Evolutionary conservation across 2,888 invertebrate genomes (phyloP), one percentile per base, ranked within the genome.

Genomic region (Melanchra persicariae): DNA sequence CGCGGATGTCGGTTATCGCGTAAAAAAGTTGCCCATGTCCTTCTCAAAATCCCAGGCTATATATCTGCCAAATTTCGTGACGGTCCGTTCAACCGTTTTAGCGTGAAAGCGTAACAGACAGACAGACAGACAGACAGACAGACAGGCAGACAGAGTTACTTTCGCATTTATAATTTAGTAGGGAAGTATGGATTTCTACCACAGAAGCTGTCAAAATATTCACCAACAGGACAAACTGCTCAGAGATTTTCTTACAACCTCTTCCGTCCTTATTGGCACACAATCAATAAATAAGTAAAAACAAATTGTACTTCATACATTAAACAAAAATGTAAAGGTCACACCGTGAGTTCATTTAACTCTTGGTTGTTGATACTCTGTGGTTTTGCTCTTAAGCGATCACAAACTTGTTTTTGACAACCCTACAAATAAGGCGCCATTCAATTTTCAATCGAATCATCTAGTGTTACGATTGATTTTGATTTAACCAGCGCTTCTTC

Each of bases 321-420:
- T 80, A 75, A 77, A 81, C 79, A 80, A 84, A 85, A 85, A 85
- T 83, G 70, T 77, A 92, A 92, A 92, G 94, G 93, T 93, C 93
- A 93, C 85, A 79, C 58, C 51, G 34, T 77, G 89, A 90, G 94
- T 91, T 93, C 93, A 82, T 91, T 93, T 93, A 92, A 93, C 93
- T 93, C 90, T 87, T 75, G 85, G 84, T 8, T 19, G 17, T 34
- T 6, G 1, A 77, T 73, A 77, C 73, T 68, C 70, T 79, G 83
- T 70, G 82, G 66, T 61, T 77, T 74, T 75, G 70, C 70, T 73
- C 70, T 49, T 75, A 74, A 65, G 65, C 63, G 58, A 57, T 55
- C 74, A 77, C 75, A 77, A 82, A 81, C 79, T 58, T 62, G 59
- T 51, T 69, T 75, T 40, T 66, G 65, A 79, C 72, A 83, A 64